Conservation (phyloP, 2,797 vertebrate genomes). For the Allobates femoralis region DNA sequence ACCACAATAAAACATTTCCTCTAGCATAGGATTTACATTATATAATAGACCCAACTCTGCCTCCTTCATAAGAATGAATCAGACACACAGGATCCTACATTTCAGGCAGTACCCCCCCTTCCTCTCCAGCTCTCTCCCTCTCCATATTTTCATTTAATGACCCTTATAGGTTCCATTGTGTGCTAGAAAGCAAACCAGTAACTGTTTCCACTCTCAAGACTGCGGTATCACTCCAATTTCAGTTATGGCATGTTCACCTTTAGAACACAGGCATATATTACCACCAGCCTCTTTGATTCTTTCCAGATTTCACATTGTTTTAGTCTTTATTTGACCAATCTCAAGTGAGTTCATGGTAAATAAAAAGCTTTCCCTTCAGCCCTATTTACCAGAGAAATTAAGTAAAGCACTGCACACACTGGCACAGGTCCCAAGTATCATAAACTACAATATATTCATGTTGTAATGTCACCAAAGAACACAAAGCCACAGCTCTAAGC, state of each 20-base stretch:
- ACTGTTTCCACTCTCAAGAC: conserved; percentile 20
- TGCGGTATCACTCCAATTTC: conserved; percentile 44
- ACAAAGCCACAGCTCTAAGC: not conserved
- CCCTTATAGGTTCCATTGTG: conserved; percentile 37
- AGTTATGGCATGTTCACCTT: conserved; percentile 55
- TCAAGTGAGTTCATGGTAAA: conserved; percentile 27
- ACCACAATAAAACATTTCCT: conserved; percentile 62
- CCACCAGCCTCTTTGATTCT: conserved; percentile 37
- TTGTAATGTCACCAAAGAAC: not conserved
- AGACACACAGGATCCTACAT: not conserved
- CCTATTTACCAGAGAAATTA: conserved; percentile 24
- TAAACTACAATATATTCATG: conserved; percentile 27
- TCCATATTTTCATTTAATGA: conserved; percentile 33
- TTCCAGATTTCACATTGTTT: conserved; percentile 32
- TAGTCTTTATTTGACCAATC: conserved; percentile 32
- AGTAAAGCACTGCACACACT: conserved; percentile 22
- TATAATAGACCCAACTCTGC: conserved; percentile 55
- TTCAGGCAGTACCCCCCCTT: conserved; percentile 8
- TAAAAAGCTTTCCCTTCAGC: conserved; percentile 35
- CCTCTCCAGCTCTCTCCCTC: not conserved
- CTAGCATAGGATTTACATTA: conserved; percentile 63
- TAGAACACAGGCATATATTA: conserved; percentile 43
- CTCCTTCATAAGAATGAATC: conserved; percentile 9
- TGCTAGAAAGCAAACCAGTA: conserved; percentile 27
- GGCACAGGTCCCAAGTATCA: conserved; percentile 30